These are phyloP conservation scores for Lagocephalus sceleratus DNA, from an alignment of 2,797 vertebrate species.

Conservation along the genomic window DNA sequence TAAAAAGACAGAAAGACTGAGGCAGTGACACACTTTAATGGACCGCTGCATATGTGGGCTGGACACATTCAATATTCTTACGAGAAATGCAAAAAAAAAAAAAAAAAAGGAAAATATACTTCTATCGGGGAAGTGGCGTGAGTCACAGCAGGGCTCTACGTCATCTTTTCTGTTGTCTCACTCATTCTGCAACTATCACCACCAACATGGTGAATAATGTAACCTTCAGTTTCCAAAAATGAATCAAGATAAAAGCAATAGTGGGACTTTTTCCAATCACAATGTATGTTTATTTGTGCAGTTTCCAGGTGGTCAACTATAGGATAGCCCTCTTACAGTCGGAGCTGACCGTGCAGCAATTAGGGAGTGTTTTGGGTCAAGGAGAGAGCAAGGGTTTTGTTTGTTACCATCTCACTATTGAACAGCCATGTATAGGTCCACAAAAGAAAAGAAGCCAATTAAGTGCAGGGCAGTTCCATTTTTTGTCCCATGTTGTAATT, in stretches of 20 bases:
- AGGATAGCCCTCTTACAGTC: conserved; percentile 53
- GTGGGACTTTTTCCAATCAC: conserved; percentile 8
- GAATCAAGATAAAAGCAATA: conserved; percentile 21
- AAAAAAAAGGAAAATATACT: neutral
- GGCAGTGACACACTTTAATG: neutral
- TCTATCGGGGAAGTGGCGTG: conserved; percentile 32
- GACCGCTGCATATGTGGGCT: neutral
- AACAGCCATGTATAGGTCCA: conserved; percentile 70
- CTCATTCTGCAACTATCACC: neutral
- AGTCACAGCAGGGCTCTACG: conserved; percentile 3
- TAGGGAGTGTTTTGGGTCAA: conserved; percentile 75
- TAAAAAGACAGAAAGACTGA: conserved; percentile 5
- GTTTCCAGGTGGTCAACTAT: conserved; percentile 29
- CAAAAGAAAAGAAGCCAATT: conserved; percentile 79
- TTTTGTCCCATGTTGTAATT: conserved; percentile 75
- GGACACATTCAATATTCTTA: neutral
- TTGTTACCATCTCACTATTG: conserved; percentile 74
- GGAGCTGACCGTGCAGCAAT: conserved; percentile 68
- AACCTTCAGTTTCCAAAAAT: neutral
- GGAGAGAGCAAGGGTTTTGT: conserved; percentile 75
- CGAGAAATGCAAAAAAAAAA: neutral
- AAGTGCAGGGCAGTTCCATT: conserved; percentile 68
- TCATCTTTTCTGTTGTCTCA: conserved; percentile 25
- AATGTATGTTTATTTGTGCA: conserved; percentile 32
- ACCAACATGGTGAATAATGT: neutral